Evolutionary conservation across 2,797 vertebrate species (phyloP).

Genomic region (Meriones psammophilus): DNA sequence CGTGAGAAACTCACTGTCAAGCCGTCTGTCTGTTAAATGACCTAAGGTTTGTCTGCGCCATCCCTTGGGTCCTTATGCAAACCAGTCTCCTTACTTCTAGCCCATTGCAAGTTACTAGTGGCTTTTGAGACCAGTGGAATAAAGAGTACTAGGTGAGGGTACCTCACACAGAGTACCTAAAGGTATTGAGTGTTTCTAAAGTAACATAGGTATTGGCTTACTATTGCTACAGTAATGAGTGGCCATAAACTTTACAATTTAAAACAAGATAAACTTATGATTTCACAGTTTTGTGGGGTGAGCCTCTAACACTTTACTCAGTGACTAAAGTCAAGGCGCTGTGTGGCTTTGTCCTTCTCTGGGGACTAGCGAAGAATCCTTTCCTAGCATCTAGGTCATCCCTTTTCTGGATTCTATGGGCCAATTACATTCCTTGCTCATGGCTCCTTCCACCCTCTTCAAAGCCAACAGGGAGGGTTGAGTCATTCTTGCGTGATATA

Average conservation of each 20-base stretch:
- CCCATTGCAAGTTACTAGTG: neutral
- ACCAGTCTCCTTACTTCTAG: neutral
- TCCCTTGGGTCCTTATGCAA: neutral
- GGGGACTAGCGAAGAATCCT: neutral
- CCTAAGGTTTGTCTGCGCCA: neutral
- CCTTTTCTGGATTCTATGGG: neutral
- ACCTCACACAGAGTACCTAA: neutral
- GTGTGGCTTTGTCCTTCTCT: neutral
- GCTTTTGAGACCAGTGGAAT: neutral
- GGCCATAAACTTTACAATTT: neutral
- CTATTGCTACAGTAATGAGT: neutral
- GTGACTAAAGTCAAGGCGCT: neutral
- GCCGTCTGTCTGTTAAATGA: neutral
- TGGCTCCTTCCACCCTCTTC: neutral
- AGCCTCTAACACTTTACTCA: neutral
- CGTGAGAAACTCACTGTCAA: neutral
- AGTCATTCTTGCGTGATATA: neutral
- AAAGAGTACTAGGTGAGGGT: neutral
- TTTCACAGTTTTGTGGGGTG: neutral
- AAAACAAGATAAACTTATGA: neutral
- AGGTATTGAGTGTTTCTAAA: conserved; percentile 2
- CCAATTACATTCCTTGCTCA: neutral
- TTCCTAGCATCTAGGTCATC: neutral
- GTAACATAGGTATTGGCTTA: neutral
- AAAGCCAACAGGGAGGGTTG: neutral